Evolutionary conservation across 2,113 vertebrate species (phyloP).

Genomic region (Mus pahari): DNA sequence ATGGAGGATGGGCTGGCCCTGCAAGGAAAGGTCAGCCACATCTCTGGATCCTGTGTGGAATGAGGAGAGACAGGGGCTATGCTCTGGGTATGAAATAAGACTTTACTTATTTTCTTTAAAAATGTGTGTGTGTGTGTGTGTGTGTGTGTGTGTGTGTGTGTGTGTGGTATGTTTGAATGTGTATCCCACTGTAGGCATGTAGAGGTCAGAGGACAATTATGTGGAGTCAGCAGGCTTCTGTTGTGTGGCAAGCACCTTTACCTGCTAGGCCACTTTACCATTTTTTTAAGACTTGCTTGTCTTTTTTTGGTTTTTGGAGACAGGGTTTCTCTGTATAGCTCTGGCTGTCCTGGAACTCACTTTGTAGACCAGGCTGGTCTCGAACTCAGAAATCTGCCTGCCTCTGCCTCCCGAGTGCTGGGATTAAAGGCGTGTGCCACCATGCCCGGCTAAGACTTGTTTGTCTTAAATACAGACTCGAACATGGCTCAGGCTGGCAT

Average conservation of each 20-base stretch:
- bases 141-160: background rate
- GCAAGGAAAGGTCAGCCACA: background rate
- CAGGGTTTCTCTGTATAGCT: too few species aligned
- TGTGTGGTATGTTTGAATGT: background rate
- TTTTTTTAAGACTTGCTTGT: background rate
- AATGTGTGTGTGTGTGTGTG: background rate
- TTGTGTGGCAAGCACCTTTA: background rate
- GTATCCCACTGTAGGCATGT: background rate
- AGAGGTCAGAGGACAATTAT: background rate
- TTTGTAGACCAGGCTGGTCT: too few species aligned
- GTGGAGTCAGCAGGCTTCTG: background rate
- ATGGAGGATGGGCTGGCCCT: background rate
- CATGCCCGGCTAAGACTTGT: background rate
- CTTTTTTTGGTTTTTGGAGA: too few species aligned
- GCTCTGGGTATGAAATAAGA: background rate
- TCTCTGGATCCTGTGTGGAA: background rate
- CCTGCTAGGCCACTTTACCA: background rate
- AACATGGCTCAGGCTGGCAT: background rate
- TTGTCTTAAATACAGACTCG: background rate
- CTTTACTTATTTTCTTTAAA: background rate
- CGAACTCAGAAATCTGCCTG: too few species aligned
- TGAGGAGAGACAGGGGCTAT: background rate
- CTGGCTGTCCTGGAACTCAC: too few species aligned
- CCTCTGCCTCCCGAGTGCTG: too few species aligned
- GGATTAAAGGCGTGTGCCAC: too few species aligned